These are phyloP conservation scores for Heliconius aoede DNA, from an alignment of 2,888 invertebrate genomes.

Conservation along the genomic window DNA sequence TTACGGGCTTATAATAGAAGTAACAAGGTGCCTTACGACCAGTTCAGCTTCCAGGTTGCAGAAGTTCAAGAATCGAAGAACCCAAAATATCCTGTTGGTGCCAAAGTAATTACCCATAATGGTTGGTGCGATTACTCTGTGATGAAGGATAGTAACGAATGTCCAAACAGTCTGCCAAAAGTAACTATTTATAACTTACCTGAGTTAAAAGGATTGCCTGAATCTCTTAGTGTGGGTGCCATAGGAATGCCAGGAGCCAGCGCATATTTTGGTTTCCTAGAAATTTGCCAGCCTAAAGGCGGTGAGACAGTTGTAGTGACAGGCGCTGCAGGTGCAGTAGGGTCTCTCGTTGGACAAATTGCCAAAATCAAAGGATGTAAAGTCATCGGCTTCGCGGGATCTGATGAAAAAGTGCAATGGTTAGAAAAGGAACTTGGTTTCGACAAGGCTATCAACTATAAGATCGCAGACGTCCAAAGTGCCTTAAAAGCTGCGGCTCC, in stretches of 20 bases:
- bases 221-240: constrained; percentile 82
- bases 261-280: constrained; percentile 86
- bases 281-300: constrained; percentile 85
- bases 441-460: constrained; percentile 88
- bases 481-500: constrained; percentile 85
- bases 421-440: constrained; percentile 85
- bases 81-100: constrained; percentile 84
- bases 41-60: constrained; percentile 57
- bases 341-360: constrained; percentile 88
- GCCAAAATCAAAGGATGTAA: constrained; percentile 85
- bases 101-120: constrained; percentile 81
- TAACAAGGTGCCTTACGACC: constrained; percentile 52
- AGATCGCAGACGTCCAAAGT: constrained; percentile 77
- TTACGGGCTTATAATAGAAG: constrained; percentile 49
- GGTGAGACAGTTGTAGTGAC: constrained; percentile 87
- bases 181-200: constrained; percentile 85
- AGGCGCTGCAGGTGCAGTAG: constrained; percentile 88
- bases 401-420: constrained; percentile 87
- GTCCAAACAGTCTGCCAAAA: constrained; percentile 78
- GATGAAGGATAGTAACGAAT: constrained; percentile 13
- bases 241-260: constrained; percentile 87
- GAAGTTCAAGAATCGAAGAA: constrained; percentile 84
- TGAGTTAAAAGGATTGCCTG: constrained; percentile 73
- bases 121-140: constrained; percentile 87
- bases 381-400: constrained; percentile 87